These are phyloP conservation scores for Rissa tridactyla DNA, from an alignment of 2,113 vertebrate species.

Conservation along the genomic window DNA sequence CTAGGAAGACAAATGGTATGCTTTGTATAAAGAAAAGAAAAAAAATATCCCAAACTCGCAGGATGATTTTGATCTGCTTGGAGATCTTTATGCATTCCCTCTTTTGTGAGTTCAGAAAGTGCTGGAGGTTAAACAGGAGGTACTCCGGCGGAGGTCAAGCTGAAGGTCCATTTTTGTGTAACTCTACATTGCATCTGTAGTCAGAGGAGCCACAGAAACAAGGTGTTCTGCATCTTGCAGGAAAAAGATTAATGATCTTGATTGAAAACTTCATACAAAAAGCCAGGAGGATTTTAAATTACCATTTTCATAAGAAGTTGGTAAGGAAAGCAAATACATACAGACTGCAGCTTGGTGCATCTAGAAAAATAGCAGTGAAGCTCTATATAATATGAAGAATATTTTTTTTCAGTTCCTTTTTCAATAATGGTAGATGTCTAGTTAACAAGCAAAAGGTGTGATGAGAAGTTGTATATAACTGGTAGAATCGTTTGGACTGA, in stretches of 20 bases:
- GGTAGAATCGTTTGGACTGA: neutral
- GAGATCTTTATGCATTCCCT: neutral
- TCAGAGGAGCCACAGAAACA: neutral
- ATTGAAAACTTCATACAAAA: neutral
- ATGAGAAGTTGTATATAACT: neutral
- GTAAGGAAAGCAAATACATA: neutral
- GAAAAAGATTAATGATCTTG: neutral
- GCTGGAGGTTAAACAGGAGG: neutral
- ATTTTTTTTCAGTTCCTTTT: neutral
- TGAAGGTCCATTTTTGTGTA: neutral
- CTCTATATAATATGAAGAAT: neutral
- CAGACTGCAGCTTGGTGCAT: neutral
- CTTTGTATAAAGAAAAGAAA: neutral
- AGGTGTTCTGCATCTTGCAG: neutral
- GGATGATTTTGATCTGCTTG: neutral
- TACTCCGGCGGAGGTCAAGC: fast-evolving
- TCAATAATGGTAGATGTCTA: neutral
- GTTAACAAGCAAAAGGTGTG: neutral
- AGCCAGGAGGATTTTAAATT: neutral
- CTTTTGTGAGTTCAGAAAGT: neutral
- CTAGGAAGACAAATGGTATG: neutral
- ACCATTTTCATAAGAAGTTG: neutral
- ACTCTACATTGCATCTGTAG: neutral
- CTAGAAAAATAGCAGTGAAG: neutral
- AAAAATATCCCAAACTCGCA: neutral